phyloP scores from a whole-genome alignment of 2,113 vertebrate species.

The Psilopogon haemacephalus region DNA sequence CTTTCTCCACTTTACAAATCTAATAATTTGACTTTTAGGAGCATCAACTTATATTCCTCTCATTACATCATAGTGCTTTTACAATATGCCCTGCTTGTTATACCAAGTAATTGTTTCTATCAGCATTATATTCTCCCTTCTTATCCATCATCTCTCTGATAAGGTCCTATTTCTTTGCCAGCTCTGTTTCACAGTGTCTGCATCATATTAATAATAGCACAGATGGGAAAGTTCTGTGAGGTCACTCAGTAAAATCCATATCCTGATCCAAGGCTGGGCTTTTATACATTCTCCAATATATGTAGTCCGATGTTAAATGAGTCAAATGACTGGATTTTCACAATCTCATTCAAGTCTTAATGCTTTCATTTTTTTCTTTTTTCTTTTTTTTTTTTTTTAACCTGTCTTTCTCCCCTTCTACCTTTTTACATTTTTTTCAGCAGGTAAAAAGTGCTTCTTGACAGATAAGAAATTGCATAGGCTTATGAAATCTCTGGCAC shows the following conservation, averaged over 20 bases:
- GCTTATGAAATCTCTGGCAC: constrained; percentile 70
- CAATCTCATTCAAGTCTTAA: constrained; percentile 48
- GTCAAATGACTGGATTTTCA: constrained; percentile 46
- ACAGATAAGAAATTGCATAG: constrained; percentile 72
- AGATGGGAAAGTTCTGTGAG: constrained; percentile 56
- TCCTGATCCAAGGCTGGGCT: constrained; percentile 29
- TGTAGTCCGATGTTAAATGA: constrained; percentile 48
- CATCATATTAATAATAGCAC: constrained; percentile 59
- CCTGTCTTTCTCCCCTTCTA: constrained; percentile 2
- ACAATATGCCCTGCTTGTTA: neutral
- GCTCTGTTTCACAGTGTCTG: constrained; percentile 45
- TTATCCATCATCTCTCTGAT: constrained; percentile 1
- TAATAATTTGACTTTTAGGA: constrained; percentile 44
- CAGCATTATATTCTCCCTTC: neutral
- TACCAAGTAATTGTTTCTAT: neutral
- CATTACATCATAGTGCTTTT: neutral
- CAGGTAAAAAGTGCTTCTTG: constrained; percentile 69
- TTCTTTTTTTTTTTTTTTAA: neutral
- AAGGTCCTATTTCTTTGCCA: constrained; percentile 23
- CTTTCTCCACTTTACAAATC: constrained; percentile 21
- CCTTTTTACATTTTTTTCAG: constrained; percentile 48
- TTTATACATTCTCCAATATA: constrained; percentile 43
- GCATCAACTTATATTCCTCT: neutral
- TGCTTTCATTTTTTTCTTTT: constrained; percentile 7
- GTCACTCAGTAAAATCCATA: constrained; percentile 44